A percentile compares a stretch with the other conserved stretches of the same genome.
These are phyloP conservation scores for Phyllotreta cruciferae DNA, from an alignment of 2,888 invertebrate species.

Conservation along the genomic window DNA sequence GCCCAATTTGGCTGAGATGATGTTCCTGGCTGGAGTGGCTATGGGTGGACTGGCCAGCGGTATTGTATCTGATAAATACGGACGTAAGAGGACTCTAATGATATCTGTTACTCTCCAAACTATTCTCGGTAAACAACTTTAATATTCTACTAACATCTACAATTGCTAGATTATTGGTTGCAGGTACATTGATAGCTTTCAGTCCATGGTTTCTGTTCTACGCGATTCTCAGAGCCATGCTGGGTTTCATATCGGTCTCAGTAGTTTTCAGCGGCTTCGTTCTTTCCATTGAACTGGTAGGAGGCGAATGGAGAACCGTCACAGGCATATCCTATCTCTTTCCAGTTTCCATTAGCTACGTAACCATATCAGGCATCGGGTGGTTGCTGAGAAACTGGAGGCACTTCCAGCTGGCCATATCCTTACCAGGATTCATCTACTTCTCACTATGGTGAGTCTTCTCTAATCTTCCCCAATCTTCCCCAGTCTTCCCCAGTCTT, in stretches of 20 bases:
- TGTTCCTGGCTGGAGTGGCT: constrained; percentile 79
- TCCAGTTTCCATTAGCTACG: constrained; percentile 78
- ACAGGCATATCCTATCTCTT: constrained; percentile 83
- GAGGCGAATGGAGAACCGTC: constrained; percentile 80
- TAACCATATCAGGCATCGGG: constrained; percentile 75
- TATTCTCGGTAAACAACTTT: constrained; percentile 63
- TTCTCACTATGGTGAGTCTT: constrained; percentile 70
- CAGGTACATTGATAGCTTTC: constrained; percentile 67
- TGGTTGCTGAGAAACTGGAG: constrained; percentile 76
- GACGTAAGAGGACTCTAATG: constrained; percentile 78
- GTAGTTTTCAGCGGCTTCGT: constrained; percentile 84
- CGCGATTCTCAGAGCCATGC: constrained; percentile 70
- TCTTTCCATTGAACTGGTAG: constrained; percentile 78
- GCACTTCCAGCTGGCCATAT: constrained; percentile 74
- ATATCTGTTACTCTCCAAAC: constrained; percentile 74
- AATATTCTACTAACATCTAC: background rate
- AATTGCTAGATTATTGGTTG: constrained; percentile 33
- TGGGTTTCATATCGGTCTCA: constrained; percentile 81
- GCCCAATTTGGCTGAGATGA: constrained; percentile 77
- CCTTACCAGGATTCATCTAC: constrained; percentile 74
- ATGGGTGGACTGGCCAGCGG: constrained; percentile 81
- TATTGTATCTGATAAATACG: constrained; percentile 79
- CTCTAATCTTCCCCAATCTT: too few relatives aligned
- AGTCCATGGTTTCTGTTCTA: constrained; percentile 76
- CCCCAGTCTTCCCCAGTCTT: too few relatives aligned